phyloP scores from a whole-genome alignment of 2,113 vertebrate species.

The Microcebus lehilahytsara region DNA sequence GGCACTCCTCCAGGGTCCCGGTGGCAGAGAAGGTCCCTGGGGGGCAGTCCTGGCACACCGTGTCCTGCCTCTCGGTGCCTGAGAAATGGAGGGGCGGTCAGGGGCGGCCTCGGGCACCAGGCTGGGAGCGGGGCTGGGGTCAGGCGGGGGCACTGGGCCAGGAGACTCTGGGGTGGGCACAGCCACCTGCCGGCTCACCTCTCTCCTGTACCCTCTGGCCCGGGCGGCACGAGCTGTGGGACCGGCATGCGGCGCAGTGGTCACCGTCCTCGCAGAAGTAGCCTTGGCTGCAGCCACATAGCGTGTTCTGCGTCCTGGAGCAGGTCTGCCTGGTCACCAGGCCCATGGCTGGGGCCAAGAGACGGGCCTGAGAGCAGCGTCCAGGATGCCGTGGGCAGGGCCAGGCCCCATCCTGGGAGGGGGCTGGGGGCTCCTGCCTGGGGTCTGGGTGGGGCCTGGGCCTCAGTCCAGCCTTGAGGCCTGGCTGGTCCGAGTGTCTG shows the following conservation, averaged over 20 bases:
- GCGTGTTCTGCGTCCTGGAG: not conserved
- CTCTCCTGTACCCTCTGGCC: not conserved
- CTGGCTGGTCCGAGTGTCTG: not conserved
- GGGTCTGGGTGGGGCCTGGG: not conserved
- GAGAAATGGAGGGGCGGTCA: fast-evolving
- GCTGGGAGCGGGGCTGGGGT: not conserved
- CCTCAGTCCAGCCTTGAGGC: too few species aligned
- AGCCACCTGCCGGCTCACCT: not conserved
- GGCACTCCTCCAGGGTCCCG: not conserved
- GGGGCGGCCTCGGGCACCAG: not conserved
- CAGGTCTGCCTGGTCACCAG: not conserved
- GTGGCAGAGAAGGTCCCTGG: not conserved
- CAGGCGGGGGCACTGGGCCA: not conserved
- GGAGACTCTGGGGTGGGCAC: too few species aligned
- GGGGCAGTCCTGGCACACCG: not conserved
- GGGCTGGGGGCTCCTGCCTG: too few species aligned
- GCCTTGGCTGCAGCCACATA: constrained; percentile 33
- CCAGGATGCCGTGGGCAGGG: fast-evolving
- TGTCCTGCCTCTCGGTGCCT: constrained; percentile 34
- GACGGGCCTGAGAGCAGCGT: not conserved
- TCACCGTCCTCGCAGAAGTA: constrained; percentile 41
- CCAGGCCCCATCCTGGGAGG: fast-evolving
- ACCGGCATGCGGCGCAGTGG: constrained; percentile 4
- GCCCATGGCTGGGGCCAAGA: constrained; percentile 38
- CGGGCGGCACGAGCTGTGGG: not conserved